Conservation (phyloP, 2,797 vertebrate species). For the Pempheris klunzingeri region DNA sequence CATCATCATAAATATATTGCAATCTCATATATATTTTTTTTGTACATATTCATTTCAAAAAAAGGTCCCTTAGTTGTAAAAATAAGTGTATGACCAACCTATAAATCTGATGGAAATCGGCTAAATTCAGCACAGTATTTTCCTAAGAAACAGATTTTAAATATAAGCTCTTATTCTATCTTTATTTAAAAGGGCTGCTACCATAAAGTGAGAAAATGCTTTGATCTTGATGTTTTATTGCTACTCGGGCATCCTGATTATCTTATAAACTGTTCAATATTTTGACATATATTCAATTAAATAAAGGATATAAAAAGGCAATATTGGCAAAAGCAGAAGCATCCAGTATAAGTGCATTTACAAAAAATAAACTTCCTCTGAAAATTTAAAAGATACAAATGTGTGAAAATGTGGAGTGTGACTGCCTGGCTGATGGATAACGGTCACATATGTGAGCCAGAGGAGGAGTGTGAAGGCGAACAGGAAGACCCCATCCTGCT, state of each 20-base stretch:
- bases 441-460: constrained; percentile 14
- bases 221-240: constrained; percentile 65
- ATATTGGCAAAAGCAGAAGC: constrained; percentile 71
- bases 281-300: constrained; percentile 78
- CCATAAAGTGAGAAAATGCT: constrained; percentile 51
- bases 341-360: constrained; percentile 71
- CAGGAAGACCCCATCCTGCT: constrained; percentile 62
- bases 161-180: constrained; percentile 49
- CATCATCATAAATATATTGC: constrained; percentile 79
- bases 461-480: constrained; percentile 54
- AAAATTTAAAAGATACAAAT: constrained; percentile 67
- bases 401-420: constrained; percentile 62
- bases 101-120: constrained; percentile 57
- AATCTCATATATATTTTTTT: constrained; percentile 79
- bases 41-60: constrained; percentile 78
- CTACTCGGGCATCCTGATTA: constrained; percentile 50
- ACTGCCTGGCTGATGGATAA: constrained; percentile 25
- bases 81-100: constrained; percentile 68
- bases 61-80: constrained; percentile 77
- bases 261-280: constrained; percentile 46
- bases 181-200: constrained; percentile 45
- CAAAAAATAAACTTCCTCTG: constrained; percentile 71
- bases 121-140: constrained; percentile 60
- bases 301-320: constrained; percentile 79
- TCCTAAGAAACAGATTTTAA: constrained; percentile 51